A percentile compares a stretch with the other conserved stretches of the same genome.
phyloP scores from a whole-genome alignment of 2,113 vertebrate species.

The Oenanthe oenanthe region DNA sequence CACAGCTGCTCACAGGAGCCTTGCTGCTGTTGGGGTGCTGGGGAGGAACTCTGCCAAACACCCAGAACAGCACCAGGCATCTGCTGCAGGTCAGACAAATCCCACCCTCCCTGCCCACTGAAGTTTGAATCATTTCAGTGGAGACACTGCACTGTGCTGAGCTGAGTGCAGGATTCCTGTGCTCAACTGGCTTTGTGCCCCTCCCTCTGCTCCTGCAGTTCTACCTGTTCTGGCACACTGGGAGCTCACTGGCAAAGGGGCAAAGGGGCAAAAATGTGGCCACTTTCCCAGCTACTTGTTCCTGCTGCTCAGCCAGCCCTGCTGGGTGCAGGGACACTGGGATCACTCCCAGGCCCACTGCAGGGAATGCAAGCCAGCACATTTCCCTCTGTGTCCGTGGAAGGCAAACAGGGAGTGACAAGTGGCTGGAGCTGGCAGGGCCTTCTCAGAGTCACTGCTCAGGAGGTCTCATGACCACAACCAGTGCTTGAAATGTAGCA shows the following conservation, averaged over 20 bases:
- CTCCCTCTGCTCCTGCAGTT: neutral
- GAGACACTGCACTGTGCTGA: slow-evolving; percentile 8
- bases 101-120: neutral
- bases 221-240: neutral
- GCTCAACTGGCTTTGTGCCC: neutral
- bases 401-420: neutral
- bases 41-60: neutral
- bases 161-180: neutral
- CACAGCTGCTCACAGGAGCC: neutral
- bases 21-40: neutral
- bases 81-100: slow-evolving; percentile 16
- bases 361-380: rapidly evolving
- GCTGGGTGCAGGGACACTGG: neutral
- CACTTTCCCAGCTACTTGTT: neutral
- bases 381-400: neutral
- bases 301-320: neutral
- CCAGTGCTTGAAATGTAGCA: neutral
- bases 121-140: neutral
- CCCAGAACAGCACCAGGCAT: slow-evolving; percentile 25
- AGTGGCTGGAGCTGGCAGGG: neutral
- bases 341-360: neutral
- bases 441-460: neutral
- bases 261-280: neutral
- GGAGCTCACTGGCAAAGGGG: neutral
- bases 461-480: rapidly evolving